These are phyloP conservation scores for Orussus abietinus DNA, from an alignment of 1,140 invertebrate species.

Conservation along the genomic window DNA sequence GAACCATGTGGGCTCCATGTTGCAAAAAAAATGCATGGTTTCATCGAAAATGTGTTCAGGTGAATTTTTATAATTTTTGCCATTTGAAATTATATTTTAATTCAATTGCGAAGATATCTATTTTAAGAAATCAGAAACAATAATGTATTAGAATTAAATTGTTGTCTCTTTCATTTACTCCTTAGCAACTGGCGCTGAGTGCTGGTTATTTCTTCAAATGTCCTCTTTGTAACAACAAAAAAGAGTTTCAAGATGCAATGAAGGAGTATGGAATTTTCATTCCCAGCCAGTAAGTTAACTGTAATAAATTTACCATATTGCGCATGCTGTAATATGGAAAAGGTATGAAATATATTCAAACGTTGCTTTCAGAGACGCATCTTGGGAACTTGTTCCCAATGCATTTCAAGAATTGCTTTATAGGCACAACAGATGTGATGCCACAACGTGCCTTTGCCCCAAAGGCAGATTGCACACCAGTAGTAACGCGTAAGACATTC, in stretches of 20 bases:
- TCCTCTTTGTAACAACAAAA: constrained; percentile 63
- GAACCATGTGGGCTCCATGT: constrained; percentile 60
- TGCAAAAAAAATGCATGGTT: constrained; percentile 62
- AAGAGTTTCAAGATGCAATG: constrained; percentile 60
- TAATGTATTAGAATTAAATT: constrained; percentile 13
- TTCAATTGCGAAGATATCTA: constrained; percentile 1
- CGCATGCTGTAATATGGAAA: not conserved
- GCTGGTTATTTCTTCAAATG: constrained; percentile 70
- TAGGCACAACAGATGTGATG: constrained; percentile 59
- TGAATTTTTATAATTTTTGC: constrained; percentile 26
- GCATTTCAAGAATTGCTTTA: constrained; percentile 61
- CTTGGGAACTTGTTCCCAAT: constrained; percentile 66
- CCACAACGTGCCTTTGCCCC: constrained; percentile 56
- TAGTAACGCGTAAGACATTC: constrained; percentile 48
- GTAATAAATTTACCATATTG: not conserved
- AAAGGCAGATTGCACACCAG: constrained; percentile 54
- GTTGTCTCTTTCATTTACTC: constrained; percentile 20
- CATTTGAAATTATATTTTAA: no score
- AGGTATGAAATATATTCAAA: not conserved
- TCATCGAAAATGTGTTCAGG: constrained; percentile 60
- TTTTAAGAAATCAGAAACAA: constrained; percentile 5
- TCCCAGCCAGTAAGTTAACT: constrained; percentile 59
- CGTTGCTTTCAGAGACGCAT: constrained; percentile 58
- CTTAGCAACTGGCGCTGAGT: constrained; percentile 59
- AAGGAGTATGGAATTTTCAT: constrained; percentile 62